Evolutionary conservation across 2,797 vertebrate genomes (phyloP).

Genomic region (Liparis tanakae): DNA sequence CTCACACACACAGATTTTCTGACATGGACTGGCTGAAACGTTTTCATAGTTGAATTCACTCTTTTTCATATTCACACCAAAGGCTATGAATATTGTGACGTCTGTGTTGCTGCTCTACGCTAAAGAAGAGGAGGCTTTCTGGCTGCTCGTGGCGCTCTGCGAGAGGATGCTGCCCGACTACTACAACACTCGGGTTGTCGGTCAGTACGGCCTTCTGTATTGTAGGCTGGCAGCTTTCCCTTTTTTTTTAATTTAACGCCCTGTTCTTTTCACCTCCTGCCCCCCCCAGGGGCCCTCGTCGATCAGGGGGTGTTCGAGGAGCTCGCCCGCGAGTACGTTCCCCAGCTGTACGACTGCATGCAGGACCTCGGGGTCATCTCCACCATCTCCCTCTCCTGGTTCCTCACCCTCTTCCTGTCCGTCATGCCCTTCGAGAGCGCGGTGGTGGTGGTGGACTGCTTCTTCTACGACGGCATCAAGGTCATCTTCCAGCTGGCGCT

Average conservation of each 20-base stretch:
- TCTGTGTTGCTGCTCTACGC: conserved; percentile 95
- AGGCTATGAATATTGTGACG: conserved; percentile 99
- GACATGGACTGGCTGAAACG: conserved; percentile 1
- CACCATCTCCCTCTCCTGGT: conserved; percentile 98
- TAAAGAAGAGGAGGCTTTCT: conserved; percentile 98
- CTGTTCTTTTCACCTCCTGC: background rate
- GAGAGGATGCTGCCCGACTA: conserved; percentile 98
- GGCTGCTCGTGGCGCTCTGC: conserved; percentile 95
- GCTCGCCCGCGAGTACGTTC: conserved; percentile 92
- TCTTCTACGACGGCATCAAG: conserved; percentile 99
- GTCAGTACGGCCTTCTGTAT: conserved; percentile 77
- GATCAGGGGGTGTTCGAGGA: conserved; percentile 99
- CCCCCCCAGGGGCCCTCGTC: conserved; percentile 89
- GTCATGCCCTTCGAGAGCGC: conserved; percentile 99
- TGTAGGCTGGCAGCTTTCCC: background rate
- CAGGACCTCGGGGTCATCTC: conserved; percentile 97
- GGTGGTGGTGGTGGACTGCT: conserved; percentile 98
- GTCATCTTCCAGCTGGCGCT: conserved; percentile 98
- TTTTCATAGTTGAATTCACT: background rate
- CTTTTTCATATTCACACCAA: conserved; percentile 21
- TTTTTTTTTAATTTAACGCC: conserved; percentile 10
- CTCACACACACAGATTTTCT: too few relatives aligned
- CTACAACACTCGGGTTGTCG: conserved; percentile 97
- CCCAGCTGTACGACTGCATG: conserved; percentile 98
- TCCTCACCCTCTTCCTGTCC: conserved; percentile 97